Evolutionary conservation across 2,797 vertebrate genomes (phyloP).

Genomic region (Momotus momota): DNA sequence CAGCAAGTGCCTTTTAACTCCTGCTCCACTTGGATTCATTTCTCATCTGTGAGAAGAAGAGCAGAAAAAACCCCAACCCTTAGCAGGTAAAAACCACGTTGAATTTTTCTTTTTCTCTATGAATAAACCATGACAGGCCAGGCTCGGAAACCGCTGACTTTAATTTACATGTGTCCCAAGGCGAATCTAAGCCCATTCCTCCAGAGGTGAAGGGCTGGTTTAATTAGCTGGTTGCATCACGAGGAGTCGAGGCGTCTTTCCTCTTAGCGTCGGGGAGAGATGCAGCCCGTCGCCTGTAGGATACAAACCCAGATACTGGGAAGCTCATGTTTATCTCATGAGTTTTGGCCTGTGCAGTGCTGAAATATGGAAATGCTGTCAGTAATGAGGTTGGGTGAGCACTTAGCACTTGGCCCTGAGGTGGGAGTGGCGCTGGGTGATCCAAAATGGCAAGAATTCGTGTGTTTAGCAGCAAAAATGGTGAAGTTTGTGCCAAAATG

Average conservation of each 20-base stretch:
- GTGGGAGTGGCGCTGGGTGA: background rate
- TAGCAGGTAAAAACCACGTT: background rate
- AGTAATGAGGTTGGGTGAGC: background rate
- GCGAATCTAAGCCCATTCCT: background rate
- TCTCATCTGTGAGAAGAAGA: background rate
- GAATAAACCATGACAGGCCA: background rate
- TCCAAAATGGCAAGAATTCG: fast-evolving
- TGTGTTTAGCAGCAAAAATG: fast-evolving
- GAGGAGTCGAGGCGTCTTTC: background rate
- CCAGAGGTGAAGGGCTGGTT: conserved; percentile 26
- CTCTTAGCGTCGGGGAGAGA: fast-evolving
- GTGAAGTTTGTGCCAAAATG: background rate
- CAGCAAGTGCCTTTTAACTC: background rate
- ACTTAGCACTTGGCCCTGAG: background rate
- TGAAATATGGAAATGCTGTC: background rate
- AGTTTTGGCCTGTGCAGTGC: background rate
- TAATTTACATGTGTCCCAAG: conserved; percentile 50
- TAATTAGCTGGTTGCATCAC: background rate
- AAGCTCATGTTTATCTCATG: conserved; percentile 48
- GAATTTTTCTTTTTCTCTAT: background rate
- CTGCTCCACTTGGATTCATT: background rate
- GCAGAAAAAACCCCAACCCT: fast-evolving
- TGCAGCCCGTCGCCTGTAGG: background rate
- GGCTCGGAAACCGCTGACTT: background rate
- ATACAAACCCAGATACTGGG: background rate